phyloP scores from a whole-genome alignment of 2,113 vertebrate species.

The Urocynchramus pylzowi region DNA sequence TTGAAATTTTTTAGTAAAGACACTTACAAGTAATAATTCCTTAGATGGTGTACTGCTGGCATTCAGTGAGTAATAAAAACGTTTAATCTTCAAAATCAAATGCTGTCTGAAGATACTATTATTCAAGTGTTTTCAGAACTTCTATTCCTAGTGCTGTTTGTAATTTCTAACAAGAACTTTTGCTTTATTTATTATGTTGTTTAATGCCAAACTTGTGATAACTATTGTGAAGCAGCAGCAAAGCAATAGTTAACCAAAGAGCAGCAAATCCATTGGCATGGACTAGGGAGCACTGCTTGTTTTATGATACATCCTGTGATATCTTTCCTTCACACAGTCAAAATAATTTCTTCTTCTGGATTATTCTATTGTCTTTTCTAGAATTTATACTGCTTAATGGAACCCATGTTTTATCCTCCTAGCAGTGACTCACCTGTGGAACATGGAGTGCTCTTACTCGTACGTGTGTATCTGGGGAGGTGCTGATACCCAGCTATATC shows the following conservation, averaged over 20 bases:
- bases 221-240: background rate
- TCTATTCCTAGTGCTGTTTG: background rate
- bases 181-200: background rate
- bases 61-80: background rate
- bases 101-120: background rate
- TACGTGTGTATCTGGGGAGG: background rate
- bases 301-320: background rate
- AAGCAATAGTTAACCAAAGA: background rate
- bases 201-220: background rate
- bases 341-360: background rate
- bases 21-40: background rate
- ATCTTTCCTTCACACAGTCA: background rate
- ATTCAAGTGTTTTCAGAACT: background rate
- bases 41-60: rapidly evolving
- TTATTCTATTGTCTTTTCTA: background rate
- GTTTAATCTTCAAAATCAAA: background rate
- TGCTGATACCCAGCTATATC: background rate
- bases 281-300: background rate
- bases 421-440: background rate
- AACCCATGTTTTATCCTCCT: background rate
- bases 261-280: background rate
- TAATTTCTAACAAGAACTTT: background rate
- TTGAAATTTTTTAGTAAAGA: background rate
- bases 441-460: background rate
- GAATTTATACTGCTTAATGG: background rate